Evolutionary conservation across 2,797 vertebrate genomes (phyloP), one percentile per base, ranked within the genome.

Genomic region (Gymnocypris eckloni): DNA sequence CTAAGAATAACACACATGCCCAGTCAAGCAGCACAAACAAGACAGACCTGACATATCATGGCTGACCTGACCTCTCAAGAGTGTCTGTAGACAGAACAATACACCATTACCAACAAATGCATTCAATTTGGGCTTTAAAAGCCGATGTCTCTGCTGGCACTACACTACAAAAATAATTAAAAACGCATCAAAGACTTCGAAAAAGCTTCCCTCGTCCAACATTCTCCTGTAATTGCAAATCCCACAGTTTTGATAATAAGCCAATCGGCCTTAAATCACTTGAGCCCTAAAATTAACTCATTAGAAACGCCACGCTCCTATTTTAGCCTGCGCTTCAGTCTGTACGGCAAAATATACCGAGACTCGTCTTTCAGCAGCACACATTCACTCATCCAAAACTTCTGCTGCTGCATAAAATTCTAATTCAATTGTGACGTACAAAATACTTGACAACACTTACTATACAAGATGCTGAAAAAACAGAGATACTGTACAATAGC

Each of bases 11-110:
- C 84, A 81, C 43, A 70, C 52, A 79, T 50, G 52, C 18, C 64
- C 84, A 87, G 82, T 75, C 45, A 71, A 86, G 86, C 82, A 52
- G 66, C 76, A 84, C 86, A 89, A 88, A 88, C 86, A 82, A 89
- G 52, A 81, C n/a, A 45, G 75, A 78, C 87, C n/a, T 54, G 77
- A 33, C 78, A 81, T 82, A 76, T 84, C 71, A 80, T 9, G 80
- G 54, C 56, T 25, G 22, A 70, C 50, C 76, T 52, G 16, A 64
- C 22, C 56, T 28, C 56, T 43, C 39, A 8, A 64, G 28, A 7
- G 43, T 39, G 8, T 69, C 37, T 70, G 50, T 25, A 72, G 45
- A 79, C 69, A 66, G 61, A 15, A 66, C 33, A 66, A 37, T 33
- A 67, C 64, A 67, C 81, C 81, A 50, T 54, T 41, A 52, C 50